Conservation (phyloP, 2,113 vertebrate species). For the Clarias macrocephalus region DNA sequence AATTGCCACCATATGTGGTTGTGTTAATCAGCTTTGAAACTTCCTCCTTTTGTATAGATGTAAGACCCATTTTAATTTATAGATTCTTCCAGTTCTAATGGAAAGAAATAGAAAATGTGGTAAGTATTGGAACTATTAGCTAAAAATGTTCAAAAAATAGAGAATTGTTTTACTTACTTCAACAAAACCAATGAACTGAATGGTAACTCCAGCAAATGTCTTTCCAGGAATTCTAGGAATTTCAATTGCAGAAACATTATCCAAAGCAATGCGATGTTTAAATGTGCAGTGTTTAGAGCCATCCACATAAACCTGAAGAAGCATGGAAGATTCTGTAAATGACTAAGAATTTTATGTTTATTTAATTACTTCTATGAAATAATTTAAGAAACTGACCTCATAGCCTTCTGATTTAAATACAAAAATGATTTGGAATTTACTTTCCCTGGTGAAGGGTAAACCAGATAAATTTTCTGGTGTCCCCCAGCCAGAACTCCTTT, state of each 20-base stretch:
- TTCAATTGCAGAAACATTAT: not conserved
- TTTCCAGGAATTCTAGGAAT: not conserved
- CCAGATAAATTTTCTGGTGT: not conserved
- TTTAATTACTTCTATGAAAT: not conserved
- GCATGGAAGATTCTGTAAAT: not conserved
- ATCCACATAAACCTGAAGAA: slow-evolving; percentile 4
- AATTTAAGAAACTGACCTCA: slow-evolving; percentile 3
- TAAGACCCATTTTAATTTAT: not conserved
- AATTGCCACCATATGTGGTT: not conserved
- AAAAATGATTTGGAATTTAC: slow-evolving; percentile 6
- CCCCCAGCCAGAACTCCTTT: not conserved
- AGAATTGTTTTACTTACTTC: slow-evolving; percentile 6
- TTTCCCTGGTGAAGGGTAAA: not conserved
- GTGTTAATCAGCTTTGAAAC: not conserved
- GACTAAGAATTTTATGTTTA: not conserved
- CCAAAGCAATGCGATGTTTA: slow-evolving; percentile 22
- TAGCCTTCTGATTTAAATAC: slow-evolving; percentile 10
- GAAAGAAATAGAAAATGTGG: not conserved
- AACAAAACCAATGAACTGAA: slow-evolving; percentile 15
- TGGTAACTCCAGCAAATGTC: not conserved
- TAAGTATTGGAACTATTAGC: not conserved
- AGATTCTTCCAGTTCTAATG: not conserved
- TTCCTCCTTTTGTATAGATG: not conserved
- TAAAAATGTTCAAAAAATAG: not conserved
- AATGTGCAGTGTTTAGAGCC: not conserved